Conservation (phyloP, 2,797 vertebrate genomes). For the Lindbergichthys nudifrons region DNA sequence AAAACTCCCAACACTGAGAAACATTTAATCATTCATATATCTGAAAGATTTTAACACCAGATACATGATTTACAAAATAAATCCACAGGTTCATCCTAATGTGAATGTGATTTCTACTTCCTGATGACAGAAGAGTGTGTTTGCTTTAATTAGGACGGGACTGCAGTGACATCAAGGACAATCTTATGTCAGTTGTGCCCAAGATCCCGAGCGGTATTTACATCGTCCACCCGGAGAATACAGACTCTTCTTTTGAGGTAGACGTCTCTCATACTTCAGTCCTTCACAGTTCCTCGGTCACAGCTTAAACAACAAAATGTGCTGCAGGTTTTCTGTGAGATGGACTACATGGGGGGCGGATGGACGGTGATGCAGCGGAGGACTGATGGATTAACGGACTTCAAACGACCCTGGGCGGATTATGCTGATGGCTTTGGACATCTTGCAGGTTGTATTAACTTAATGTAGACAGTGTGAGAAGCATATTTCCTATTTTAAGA, state of each 20-base stretch:
- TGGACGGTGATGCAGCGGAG: slow-evolving; percentile 94
- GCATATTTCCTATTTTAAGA: background rate
- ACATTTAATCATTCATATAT: background rate
- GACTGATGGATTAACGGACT: slow-evolving; percentile 87
- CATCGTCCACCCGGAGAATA: slow-evolving; percentile 91
- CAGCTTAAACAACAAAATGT: slow-evolving; percentile 4
- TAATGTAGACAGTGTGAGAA: background rate
- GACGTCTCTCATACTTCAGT: slow-evolving; percentile 6
- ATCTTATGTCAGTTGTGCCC: slow-evolving; percentile 86
- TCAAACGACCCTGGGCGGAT: slow-evolving; percentile 90
- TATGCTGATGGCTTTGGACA: slow-evolving; percentile 92
- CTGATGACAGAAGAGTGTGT: slow-evolving; percentile 7
- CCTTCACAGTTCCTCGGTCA: background rate
- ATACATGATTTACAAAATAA: background rate
- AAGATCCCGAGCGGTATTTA: slow-evolving; percentile 95
- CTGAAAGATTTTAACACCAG: background rate
- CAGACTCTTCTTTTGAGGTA: slow-evolving; percentile 93
- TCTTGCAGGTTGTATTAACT: slow-evolving; percentile 85
- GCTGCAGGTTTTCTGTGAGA: slow-evolving; percentile 93
- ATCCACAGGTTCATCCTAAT: background rate
- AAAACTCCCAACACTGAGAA: background rate
- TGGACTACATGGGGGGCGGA: slow-evolving; percentile 95
- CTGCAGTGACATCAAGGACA: slow-evolving; percentile 93
- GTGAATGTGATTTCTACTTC: background rate
- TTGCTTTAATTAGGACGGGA: slow-evolving; percentile 84